Evolutionary conservation across 2,888 invertebrate species (phyloP), one percentile per base, ranked within the genome.

Genomic region (Plusia festucae): DNA sequence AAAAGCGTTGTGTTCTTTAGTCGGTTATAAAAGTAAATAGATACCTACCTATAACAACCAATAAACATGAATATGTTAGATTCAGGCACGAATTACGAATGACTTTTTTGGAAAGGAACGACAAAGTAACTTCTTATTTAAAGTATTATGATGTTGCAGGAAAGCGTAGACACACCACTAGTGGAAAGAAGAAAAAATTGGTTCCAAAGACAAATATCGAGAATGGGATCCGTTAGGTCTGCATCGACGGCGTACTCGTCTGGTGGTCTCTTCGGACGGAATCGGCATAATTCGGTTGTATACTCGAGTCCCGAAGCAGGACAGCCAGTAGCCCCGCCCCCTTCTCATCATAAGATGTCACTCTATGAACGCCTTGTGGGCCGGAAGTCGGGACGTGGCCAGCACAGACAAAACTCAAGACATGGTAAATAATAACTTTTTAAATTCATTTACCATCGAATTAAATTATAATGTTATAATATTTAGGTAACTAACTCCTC

Each of bases 91-190:
- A 30, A 7, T 9, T 2, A 9, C 30, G 30, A 9, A 0, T 9
- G 9, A 30, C 9, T 9, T 9, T 2, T 9, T 30, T 9, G 30
- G 30, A 30, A 30, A 30, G 30, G 8, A 9, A 9, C 30, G 2
- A 30, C 8, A 9, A 7, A 30, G 9, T 7, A 30, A 9, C 9
- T 30, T 9, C 0, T 40, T 5, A n/a, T 40, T 40, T n/a, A 15
- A 40, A 9, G 9, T 0, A 5, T 40, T n/a, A 6, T 40, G n/a
- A 40, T 40, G n/a, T 88, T 94, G 27, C 89, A 98, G 98, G 98
- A 98, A 93, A 98, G 98, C 86, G 98, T 98, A 0, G 98, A 98
- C 84, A 98, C 98, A 0, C 98, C 98, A 9, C 95, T 98, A 85
- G 98, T 97, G 18, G 98, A 98, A 88, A 93, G 98, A 60, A 95